phyloP scores from a whole-genome alignment of 1,140 invertebrate genomes.

The Drosophila triauraria region DNA sequence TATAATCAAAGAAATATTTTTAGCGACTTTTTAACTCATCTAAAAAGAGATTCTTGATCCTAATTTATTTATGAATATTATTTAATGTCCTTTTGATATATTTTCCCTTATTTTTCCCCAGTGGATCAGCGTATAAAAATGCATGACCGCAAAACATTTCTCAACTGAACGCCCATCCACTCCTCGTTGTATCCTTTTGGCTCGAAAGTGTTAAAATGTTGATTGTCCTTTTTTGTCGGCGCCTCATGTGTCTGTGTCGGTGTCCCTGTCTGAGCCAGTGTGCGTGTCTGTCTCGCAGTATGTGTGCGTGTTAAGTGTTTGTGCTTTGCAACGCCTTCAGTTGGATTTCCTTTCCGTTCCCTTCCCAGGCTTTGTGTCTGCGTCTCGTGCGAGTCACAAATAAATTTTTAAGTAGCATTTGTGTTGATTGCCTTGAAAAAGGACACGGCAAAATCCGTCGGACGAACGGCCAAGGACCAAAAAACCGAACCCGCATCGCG shows the following conservation, averaged over 20 bases:
- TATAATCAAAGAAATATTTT: neutral
- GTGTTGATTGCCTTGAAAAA: constrained; percentile 83
- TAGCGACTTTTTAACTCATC: neutral
- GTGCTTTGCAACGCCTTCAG: constrained; percentile 66
- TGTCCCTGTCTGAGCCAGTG: constrained; percentile 13
- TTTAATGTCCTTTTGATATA: constrained; percentile 3
- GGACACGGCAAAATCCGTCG: constrained; percentile 61
- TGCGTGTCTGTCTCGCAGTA: constrained; percentile 19
- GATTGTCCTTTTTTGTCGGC: constrained; percentile 78
- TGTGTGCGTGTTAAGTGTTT: constrained; percentile 60
- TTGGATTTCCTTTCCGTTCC: neutral
- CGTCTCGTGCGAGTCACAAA: constrained; percentile 78
- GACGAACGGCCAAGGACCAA: constrained; percentile 25
- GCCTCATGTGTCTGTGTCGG: constrained; percentile 34
- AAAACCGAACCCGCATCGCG: constrained; percentile 27
- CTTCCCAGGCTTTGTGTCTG: constrained; percentile 26
- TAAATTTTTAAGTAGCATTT: constrained; percentile 84
- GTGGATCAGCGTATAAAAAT: constrained; percentile 61
- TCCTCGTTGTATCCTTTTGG: constrained; percentile 48
- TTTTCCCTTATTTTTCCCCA: neutral
- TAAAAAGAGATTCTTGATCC: too few relatives aligned
- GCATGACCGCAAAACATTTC: constrained; percentile 80
- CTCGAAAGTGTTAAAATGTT: constrained; percentile 81
- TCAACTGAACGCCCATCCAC: constrained; percentile 21
- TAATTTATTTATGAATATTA: neutral